These are phyloP conservation scores for Baryphthengus martii DNA, from an alignment of 2,113 vertebrate species.

Conservation along the genomic window DNA sequence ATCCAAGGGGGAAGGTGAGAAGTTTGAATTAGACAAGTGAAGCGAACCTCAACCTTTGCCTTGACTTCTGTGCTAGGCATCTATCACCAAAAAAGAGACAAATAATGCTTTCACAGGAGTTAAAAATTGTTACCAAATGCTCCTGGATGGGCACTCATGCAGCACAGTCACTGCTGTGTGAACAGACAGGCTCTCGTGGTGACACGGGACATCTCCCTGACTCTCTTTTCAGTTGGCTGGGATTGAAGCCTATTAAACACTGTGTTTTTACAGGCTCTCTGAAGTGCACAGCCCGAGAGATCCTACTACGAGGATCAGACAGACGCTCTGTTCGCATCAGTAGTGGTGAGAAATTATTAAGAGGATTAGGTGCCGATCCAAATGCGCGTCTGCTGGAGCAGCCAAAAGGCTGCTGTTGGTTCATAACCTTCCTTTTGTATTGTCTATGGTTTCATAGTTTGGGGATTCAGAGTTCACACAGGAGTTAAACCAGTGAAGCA, in stretches of 20 bases:
- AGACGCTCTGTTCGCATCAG: neutral
- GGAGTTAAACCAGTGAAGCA: neutral
- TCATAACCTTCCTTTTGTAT: neutral
- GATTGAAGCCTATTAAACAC: neutral
- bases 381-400: neutral
- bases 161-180: neutral
- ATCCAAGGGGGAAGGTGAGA: neutral
- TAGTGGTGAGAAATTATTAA: constrained; percentile 15
- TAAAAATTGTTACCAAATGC: neutral
- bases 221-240: neutral
- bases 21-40: neutral
- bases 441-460: neutral
- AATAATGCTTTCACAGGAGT: neutral
- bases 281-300: neutral
- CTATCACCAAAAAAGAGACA: neutral
- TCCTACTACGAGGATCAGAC: neutral
- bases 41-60: neutral
- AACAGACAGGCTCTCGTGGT: neutral
- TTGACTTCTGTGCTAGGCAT: neutral
- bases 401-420: neutral
- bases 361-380: constrained; percentile 20
- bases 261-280: neutral
- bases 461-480: neutral
- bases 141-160: neutral
- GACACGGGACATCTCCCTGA: neutral